Percentiles rank a stretch among this genome's conserved stretches.
phyloP scores from a whole-genome alignment of 2,113 vertebrate genomes.

The Tetraodon nigroviridis region DNA sequence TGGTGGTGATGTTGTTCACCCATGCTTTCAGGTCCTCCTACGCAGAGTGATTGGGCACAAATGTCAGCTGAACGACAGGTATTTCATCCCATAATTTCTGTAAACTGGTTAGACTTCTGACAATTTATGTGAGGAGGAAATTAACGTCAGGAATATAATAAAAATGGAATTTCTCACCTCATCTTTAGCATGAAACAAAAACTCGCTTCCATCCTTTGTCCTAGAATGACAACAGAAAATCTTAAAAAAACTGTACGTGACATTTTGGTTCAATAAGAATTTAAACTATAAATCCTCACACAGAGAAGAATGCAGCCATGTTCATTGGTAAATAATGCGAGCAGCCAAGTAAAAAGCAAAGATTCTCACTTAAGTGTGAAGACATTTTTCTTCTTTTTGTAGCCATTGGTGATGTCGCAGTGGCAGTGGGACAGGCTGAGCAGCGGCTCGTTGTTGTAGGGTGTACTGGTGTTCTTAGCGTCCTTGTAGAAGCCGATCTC shows the following conservation, averaged over 20 bases:
- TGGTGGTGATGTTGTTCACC: constrained; percentile 76
- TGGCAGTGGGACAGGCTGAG: constrained; percentile 81
- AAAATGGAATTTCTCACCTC: constrained; percentile 75
- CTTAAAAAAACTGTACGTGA: not conserved
- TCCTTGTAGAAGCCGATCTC: constrained; percentile 96
- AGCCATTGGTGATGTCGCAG: constrained; percentile 86
- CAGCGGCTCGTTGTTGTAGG: constrained; percentile 84
- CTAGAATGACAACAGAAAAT: constrained; percentile 60
- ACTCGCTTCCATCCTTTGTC: constrained; percentile 88
- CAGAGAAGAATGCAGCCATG: too few species aligned
- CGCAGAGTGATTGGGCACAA: constrained; percentile 7
- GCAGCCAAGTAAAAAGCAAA: not conserved
- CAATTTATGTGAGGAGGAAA: not conserved
- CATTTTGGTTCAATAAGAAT: not conserved
- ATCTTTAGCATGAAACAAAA: constrained; percentile 90
- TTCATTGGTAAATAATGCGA: not conserved
- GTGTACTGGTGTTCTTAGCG: constrained; percentile 77
- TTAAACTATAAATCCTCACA: not conserved
- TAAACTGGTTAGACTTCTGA: too few species aligned
- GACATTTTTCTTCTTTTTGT: constrained; percentile 97
- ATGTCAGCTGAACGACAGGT: not conserved
- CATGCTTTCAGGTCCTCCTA: constrained; percentile 89
- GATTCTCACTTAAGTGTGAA: constrained; percentile 88
- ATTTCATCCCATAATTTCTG: not conserved
- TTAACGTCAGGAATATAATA: not conserved